These are phyloP conservation scores for Acronicta leporina DNA, from an alignment of 2,888 invertebrate genomes.

Conservation along the genomic window DNA sequence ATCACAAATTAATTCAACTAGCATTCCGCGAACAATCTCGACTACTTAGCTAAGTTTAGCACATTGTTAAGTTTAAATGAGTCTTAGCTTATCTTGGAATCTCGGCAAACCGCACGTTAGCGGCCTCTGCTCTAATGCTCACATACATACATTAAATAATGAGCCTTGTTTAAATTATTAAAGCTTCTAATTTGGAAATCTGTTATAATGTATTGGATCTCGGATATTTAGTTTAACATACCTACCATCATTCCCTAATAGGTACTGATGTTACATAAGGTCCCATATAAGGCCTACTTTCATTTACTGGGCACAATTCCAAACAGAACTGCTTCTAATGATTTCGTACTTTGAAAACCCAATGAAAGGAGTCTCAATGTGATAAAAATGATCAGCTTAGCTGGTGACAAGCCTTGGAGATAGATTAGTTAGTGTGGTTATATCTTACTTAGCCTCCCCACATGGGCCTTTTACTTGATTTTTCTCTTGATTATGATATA, in stretches of 20 bases:
- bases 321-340: too few species aligned
- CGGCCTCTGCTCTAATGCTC: conserved; percentile 25
- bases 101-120: conserved; percentile 48
- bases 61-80: conserved; percentile 60
- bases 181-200: conserved; percentile 20
- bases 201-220: too few species aligned
- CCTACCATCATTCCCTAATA: too few species aligned
- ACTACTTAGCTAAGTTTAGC: conserved; percentile 56
- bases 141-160: conserved; percentile 48
- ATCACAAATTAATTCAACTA: conserved; percentile 62
- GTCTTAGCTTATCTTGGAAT: conserved; percentile 57
- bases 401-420: too few species aligned
- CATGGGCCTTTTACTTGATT: conserved; percentile 5
- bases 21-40: conserved; percentile 61
- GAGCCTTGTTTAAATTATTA: conserved; percentile 16
- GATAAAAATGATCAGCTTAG: too few species aligned
- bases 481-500: conserved; percentile 46
- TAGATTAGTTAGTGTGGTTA: not conserved
- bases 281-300: too few species aligned
- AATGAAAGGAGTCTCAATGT: too few species aligned
- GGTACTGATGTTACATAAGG: too few species aligned
- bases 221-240: not conserved
- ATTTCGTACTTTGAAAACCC: too few species aligned
- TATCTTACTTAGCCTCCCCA: too few species aligned
- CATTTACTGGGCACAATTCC: too few species aligned